Base-by-base conservation (phyloP, 2,113 vertebrate species). In the Agelaius tricolor region DNA sequence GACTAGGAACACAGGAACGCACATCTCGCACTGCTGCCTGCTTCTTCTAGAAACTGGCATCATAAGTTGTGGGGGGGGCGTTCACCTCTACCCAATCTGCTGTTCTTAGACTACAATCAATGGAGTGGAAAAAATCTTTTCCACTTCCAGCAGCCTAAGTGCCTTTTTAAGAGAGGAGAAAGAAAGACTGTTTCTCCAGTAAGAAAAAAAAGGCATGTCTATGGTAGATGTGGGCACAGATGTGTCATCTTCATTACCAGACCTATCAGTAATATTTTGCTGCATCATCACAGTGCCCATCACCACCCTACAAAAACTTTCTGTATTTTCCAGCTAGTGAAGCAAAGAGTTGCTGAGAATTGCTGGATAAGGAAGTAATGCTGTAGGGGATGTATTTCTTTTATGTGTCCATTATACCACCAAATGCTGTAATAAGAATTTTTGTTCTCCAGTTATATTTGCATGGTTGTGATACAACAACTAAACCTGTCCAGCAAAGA, bases 61-160 rank as follows among this genome's bases (percentile, higher is more conserved):
- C 21, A 6, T 22, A 31, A 18, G 7, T 5, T 46, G 31, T 0
- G 0, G 1, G 1, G 17, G 33, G 9, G 10, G 62, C 65, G 68
- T 63, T 43, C 67, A 69, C 30, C 39, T 80, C 30, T 61, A 33
- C 27, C 12, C 1, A 0, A 37, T 61, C 71, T 73, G 23, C 49
- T 86, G 23, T 31, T 68, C 39, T 55, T 52, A 76, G 54, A 37
- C 46, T 51, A 37, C 41, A 84, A 26, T 8, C 23, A 84, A 31
- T 1, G 8, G 28, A 33, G 8, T 88, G 23, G 57, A 73, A 62
- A 90, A 82, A 74, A 28, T n/a, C 46, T 79, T 72, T 77, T 68
- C 82, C 49, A 63, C 69, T 58, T 80, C 62, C 54, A 92, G 11
- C 28, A 86, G 89, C n/a, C 31, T 41, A 51, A 69, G 27, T n/a